These are phyloP conservation scores for Protomyctophum bolini DNA, from an alignment of 2,113 vertebrate species.

Conservation along the genomic window DNA sequence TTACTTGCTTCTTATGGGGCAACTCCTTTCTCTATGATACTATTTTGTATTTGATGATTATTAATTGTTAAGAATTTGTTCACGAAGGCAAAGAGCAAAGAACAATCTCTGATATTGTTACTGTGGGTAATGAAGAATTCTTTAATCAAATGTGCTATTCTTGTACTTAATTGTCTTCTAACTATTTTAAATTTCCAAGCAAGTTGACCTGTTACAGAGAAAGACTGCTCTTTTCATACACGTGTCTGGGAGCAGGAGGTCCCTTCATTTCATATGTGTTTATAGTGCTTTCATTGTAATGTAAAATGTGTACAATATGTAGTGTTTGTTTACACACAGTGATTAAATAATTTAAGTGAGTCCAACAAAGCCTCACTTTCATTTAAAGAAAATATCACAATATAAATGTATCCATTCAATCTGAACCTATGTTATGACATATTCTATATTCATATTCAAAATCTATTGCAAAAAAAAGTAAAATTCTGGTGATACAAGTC, in stretches of 20 bases:
- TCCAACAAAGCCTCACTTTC: conserved; percentile 4
- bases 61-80: conserved; percentile 37
- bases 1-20: conserved; percentile 16
- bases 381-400: neutral
- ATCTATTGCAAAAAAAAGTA: no score
- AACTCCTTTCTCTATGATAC: conserved; percentile 47
- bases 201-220: conserved; percentile 82
- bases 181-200: conserved; percentile 77
- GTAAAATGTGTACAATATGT: conserved; percentile 79
- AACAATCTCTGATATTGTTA: conserved; percentile 71
- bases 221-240: conserved; percentile 83
- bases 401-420: neutral
- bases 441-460: neutral
- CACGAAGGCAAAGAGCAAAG: conserved; percentile 60
- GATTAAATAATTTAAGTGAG: conserved; percentile 71
- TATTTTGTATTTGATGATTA: conserved; percentile 71
- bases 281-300: conserved; percentile 80
- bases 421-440: neutral
- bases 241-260: conserved; percentile 75
- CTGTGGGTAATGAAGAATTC: conserved; percentile 75
- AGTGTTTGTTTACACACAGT: conserved; percentile 81
- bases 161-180: conserved; percentile 82
- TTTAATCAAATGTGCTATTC: conserved; percentile 74
- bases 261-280: conserved; percentile 77
- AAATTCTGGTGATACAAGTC: neutral